A percentile compares a stretch with the other conserved stretches of the same genome.
phyloP scores from a whole-genome alignment of 2,797 vertebrate genomes.

The Poeciliopsis turneri region DNA sequence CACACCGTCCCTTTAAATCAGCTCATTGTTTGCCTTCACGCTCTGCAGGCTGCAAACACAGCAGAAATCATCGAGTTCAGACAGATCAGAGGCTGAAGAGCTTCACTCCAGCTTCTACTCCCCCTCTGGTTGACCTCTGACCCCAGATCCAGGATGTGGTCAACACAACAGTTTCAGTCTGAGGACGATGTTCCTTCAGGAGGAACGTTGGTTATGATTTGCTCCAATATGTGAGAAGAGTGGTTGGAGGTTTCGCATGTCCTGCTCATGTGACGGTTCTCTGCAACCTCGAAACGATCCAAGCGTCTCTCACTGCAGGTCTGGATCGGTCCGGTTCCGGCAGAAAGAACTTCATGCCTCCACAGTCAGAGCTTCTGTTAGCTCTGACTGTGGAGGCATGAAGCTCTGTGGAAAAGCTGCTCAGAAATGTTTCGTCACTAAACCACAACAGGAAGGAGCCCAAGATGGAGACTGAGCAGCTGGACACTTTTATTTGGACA shows the following conservation, averaged over 20 bases:
- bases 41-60: background rate
- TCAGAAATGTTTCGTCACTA: background rate
- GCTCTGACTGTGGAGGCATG: background rate
- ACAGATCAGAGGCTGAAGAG: background rate
- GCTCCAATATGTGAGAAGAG: background rate
- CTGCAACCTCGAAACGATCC: background rate
- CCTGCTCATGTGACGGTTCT: background rate
- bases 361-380: background rate
- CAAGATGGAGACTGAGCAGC: background rate
- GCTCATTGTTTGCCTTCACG: background rate
- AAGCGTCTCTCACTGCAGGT: background rate
- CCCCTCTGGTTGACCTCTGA: background rate
- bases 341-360: background rate
- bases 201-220: background rate
- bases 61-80: background rate
- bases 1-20: background rate
- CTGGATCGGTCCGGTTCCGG: background rate
- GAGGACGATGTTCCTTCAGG: background rate
- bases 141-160: background rate
- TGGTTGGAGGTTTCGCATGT: background rate
- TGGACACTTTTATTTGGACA: background rate
- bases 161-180: background rate
- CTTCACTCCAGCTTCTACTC: background rate
- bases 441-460: background rate
- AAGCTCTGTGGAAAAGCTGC: background rate